Conservation (phyloP, 2,888 invertebrate species). For the Tiliacea citrago region DNA sequence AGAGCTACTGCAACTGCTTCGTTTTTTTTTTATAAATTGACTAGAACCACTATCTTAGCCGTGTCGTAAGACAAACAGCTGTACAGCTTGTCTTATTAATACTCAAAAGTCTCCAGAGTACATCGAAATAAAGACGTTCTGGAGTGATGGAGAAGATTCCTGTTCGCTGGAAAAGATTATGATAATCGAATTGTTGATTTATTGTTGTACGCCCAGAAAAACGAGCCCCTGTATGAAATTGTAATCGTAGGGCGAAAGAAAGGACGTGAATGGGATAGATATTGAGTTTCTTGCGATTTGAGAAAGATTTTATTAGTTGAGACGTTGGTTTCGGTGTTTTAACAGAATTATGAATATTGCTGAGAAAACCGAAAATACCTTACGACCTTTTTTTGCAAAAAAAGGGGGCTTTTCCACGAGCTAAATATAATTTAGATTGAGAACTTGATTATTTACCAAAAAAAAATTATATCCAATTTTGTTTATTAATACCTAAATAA, state of each 20-base stretch:
- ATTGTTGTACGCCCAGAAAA: conserved; percentile 42
- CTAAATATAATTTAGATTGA: neutral
- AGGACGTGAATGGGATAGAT: conserved; percentile 1
- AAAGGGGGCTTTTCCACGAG: neutral
- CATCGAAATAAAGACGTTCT: conserved; percentile 60
- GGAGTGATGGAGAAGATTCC: conserved; percentile 62
- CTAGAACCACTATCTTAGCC: neutral
- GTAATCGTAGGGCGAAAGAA: conserved; percentile 19
- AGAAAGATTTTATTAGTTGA: neutral
- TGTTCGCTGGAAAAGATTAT: conserved; percentile 67
- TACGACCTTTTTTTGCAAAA: neutral
- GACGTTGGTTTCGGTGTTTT: neutral
- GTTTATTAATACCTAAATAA: neutral
- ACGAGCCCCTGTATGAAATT: conserved; percentile 19
- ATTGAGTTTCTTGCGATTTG: conserved; percentile 4
- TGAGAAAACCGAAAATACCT: neutral
- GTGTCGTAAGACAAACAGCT: too few relatives aligned
- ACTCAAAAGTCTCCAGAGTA: conserved; percentile 25
- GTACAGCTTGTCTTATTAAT: conserved; percentile 33
- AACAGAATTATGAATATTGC: neutral
- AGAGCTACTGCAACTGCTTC: neutral
- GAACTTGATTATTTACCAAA: neutral
- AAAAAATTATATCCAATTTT: too few relatives aligned
- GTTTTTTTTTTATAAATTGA: neutral
- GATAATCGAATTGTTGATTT: conserved; percentile 70